A percentile compares a stretch with the other conserved stretches of the same genome.
Conservation (phyloP, 1,140 invertebrate species). For the Trissolcus basalis region DNA sequence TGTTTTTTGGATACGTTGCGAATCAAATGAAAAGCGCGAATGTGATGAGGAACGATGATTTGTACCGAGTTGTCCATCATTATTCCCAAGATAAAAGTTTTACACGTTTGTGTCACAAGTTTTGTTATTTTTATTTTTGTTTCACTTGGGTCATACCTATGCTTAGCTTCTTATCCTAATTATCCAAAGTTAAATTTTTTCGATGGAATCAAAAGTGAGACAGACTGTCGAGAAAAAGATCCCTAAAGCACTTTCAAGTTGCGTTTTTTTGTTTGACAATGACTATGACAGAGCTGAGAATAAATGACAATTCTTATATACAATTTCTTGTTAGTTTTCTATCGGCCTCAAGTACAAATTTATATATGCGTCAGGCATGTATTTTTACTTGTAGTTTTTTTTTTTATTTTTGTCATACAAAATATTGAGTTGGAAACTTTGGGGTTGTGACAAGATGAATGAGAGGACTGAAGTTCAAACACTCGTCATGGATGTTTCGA, state of each 20-base stretch:
- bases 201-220: background rate
- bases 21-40: conserved; percentile 25
- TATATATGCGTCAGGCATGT: too few relatives aligned
- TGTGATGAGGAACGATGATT: conserved; percentile 33
- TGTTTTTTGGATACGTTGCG: conserved; percentile 3
- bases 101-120: too few relatives aligned
- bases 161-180: conserved; percentile 15
- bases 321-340: too few relatives aligned
- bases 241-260: conserved; percentile 7
- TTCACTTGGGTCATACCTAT: conserved; percentile 3
- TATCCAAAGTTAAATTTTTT: conserved; percentile 1
- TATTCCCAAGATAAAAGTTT: background rate
- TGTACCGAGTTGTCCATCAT: conserved; percentile 27
- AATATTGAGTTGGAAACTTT: conserved; percentile 1
- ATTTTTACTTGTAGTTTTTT: too few relatives aligned
- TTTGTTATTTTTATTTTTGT: too few relatives aligned
- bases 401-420: background rate
- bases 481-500: conserved; percentile 59
- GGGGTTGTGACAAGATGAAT: background rate
- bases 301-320: conserved; percentile 18
- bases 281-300: conserved; percentile 38
- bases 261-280: background rate
- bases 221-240: conserved; percentile 4
- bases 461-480: conserved; percentile 36
- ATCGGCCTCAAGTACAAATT: too few relatives aligned